Conservation (phyloP, 2,888 invertebrate species). For the Cryptocheilus praepositus region DNA sequence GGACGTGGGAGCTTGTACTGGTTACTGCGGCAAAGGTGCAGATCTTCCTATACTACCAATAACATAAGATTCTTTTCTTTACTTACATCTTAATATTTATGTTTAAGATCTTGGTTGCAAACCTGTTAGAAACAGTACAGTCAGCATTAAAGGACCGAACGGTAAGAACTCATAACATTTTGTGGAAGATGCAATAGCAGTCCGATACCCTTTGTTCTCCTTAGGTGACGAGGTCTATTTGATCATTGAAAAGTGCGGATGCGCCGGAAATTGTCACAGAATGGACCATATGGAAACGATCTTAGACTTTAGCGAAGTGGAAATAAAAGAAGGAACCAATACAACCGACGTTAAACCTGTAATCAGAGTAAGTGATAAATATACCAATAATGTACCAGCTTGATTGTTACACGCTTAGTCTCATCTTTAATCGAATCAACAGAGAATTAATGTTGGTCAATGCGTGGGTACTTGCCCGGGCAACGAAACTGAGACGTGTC, state of each 20-base stretch:
- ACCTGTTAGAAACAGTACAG: constrained; percentile 69
- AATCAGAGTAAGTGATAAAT: constrained; percentile 58
- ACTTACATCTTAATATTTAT: not conserved
- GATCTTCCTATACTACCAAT: no score
- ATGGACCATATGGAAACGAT: constrained; percentile 74
- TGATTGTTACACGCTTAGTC: not conserved
- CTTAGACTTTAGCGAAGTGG: constrained; percentile 73
- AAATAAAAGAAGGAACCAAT: constrained; percentile 65
- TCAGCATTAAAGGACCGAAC: constrained; percentile 72
- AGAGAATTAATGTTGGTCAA: constrained; percentile 74
- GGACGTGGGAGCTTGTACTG: constrained; percentile 73
- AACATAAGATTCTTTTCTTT: not conserved
- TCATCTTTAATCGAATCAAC: constrained; percentile 7
- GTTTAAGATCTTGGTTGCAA: constrained; percentile 66
- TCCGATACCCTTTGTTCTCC: not conserved
- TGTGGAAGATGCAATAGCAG: no score
- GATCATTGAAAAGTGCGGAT: constrained; percentile 74
- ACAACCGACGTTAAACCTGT: constrained; percentile 66
- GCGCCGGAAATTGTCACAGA: constrained; percentile 72
- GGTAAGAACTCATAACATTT: constrained; percentile 54
- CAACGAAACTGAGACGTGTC: constrained; percentile 67
- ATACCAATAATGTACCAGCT: no score
- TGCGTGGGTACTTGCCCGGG: constrained; percentile 72
- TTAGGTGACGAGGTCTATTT: constrained; percentile 70
- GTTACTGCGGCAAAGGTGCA: constrained; percentile 70